A percentile compares a stretch with the other conserved stretches of the same genome.
Conservation (phyloP, 2,113 vertebrate species). For the Dasyurus viverrinus region DNA sequence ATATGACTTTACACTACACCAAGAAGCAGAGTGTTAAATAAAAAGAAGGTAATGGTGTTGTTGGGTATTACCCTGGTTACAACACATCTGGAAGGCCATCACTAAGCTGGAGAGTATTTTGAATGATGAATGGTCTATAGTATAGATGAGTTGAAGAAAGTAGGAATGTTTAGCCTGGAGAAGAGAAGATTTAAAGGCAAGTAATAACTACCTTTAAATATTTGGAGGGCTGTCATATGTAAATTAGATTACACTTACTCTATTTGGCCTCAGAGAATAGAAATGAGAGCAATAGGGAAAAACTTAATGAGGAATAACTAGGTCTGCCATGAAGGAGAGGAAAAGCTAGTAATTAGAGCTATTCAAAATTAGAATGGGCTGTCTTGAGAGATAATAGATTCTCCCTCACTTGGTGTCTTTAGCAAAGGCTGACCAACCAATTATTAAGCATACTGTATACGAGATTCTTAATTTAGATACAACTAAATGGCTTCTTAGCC, state of each 20-base stretch:
- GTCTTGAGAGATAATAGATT: background rate
- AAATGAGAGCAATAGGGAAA: background rate
- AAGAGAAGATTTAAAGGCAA: background rate
- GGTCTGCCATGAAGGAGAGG: background rate
- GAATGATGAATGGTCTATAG: background rate
- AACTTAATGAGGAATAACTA: background rate
- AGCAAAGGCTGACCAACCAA: background rate
- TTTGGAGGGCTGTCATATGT: background rate
- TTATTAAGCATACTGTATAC: background rate
- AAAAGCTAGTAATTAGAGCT: background rate
- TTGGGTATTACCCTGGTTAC: background rate
- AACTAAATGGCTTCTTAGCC: background rate
- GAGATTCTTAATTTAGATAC: background rate
- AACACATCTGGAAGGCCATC: background rate
- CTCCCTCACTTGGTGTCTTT: background rate
- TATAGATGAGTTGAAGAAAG: background rate
- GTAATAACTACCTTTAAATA: background rate
- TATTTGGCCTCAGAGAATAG: background rate
- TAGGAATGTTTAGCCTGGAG: background rate
- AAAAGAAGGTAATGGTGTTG: background rate
- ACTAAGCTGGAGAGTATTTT: background rate
- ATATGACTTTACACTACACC: background rate
- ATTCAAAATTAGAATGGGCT: background rate
- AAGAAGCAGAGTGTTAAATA: background rate
- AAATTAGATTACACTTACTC: background rate